phyloP scores from a whole-genome alignment of 2,113 vertebrate genomes.

The Eulemur macaco region DNA sequence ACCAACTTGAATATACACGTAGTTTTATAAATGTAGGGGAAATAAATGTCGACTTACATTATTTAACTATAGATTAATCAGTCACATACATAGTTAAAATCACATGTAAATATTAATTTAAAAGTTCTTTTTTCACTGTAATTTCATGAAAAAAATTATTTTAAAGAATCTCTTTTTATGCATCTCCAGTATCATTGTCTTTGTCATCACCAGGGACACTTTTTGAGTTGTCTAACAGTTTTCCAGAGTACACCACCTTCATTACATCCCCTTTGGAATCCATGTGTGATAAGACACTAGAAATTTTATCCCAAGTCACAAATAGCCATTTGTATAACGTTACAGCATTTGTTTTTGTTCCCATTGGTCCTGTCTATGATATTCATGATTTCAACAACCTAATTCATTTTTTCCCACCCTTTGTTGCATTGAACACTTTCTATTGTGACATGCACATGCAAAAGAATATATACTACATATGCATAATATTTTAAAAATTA shows the following conservation, averaged over 20 bases:
- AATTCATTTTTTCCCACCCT: background rate
- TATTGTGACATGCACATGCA: background rate
- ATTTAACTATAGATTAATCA: background rate
- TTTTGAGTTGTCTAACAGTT: background rate
- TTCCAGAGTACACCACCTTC: background rate
- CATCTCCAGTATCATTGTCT: background rate
- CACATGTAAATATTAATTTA: background rate
- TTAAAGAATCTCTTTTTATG: background rate
- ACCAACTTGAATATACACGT: background rate
- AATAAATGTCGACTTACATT: background rate
- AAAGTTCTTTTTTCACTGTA: conserved; percentile 10
- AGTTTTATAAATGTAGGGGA: background rate
- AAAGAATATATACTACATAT: background rate
- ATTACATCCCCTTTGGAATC: background rate
- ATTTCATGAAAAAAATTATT: background rate
- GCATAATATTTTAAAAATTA: background rate
- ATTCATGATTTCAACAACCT: background rate
- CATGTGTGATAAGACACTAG: background rate
- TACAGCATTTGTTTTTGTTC: background rate
- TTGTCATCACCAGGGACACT: background rate
- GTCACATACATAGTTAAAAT: background rate
- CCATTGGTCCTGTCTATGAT: background rate
- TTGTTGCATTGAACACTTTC: background rate
- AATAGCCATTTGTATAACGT: background rate
- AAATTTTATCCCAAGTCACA: background rate